Percentiles rank a stretch among this genome's conserved stretches.
These are phyloP conservation scores for Caenorhabditis latens DNA, from an alignment of 1,140 invertebrate genomes.

Conservation along the genomic window DNA sequence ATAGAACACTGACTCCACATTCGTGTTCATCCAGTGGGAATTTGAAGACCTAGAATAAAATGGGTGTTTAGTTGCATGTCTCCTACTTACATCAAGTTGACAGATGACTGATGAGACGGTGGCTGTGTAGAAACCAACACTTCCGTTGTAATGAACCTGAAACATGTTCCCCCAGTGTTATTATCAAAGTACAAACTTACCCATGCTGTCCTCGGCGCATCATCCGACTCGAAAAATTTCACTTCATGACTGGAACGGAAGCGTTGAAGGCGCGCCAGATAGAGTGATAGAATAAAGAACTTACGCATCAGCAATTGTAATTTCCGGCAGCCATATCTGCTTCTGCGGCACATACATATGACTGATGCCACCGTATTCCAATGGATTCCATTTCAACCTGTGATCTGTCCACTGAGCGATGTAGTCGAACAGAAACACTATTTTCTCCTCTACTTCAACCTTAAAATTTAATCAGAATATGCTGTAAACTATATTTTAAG, in stretches of 20 bases:
- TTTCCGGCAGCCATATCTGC: neutral
- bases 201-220: slow-evolving; percentile 13
- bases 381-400: neutral
- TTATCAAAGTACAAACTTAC: neutral
- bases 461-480: neutral
- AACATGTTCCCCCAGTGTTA: neutral
- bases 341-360: slow-evolving; percentile 17
- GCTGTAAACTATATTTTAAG: neutral
- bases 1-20: slow-evolving; percentile 14
- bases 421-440: slow-evolving; percentile 9
- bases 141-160: neutral
- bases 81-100: neutral
- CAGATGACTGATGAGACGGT: slow-evolving; percentile 6
- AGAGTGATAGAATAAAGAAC: neutral
- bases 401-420: neutral
- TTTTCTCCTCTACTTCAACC: slow-evolving; percentile 25
- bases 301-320: slow-evolving; percentile 9
- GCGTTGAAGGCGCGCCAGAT: neutral
- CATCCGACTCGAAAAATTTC: neutral
- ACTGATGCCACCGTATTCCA: neutral
- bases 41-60: neutral
- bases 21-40: neutral
- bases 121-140: neutral
- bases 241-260: neutral
- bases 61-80: neutral